phyloP scores from a whole-genome alignment of 2,113 vertebrate species.

The Halcyon malimbica region DNA sequence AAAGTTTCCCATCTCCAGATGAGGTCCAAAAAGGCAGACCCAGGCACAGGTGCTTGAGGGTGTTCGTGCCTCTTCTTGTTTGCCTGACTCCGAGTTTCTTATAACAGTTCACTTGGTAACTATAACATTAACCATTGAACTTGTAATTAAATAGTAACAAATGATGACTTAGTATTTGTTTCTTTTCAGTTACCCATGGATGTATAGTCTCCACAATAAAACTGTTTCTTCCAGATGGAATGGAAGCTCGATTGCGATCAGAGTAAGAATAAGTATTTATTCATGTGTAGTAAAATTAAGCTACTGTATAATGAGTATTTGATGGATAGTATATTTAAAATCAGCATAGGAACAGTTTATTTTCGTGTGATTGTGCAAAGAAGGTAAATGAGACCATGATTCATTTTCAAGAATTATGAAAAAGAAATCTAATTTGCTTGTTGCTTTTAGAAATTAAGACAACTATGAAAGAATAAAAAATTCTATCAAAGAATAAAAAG shows the following conservation, averaged over 20 bases:
- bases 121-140: not conserved
- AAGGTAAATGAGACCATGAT: not conserved
- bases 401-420: not conserved
- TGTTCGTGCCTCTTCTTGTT: not conserved
- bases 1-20: not conserved
- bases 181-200: conserved; percentile 94
- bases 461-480: not conserved
- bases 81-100: not conserved
- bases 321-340: not conserved
- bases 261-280: conserved; percentile 85
- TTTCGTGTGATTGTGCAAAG: not conserved
- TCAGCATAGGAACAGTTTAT: not conserved
- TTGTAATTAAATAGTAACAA: not conserved
- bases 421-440: not conserved
- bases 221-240: conserved; percentile 98
- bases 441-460: not conserved
- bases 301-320: not conserved
- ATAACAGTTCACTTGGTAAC: not conserved
- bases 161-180: conserved; percentile 54
- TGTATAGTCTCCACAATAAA: conserved; percentile 99
- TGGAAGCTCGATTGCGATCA: conserved; percentile 94
- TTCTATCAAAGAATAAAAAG: not conserved
- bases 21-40: not conserved
- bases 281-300: not conserved
- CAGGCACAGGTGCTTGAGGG: not conserved